These are phyloP conservation scores for Cathartes aura DNA, from an alignment of 2,113 vertebrate species.

Conservation along the genomic window DNA sequence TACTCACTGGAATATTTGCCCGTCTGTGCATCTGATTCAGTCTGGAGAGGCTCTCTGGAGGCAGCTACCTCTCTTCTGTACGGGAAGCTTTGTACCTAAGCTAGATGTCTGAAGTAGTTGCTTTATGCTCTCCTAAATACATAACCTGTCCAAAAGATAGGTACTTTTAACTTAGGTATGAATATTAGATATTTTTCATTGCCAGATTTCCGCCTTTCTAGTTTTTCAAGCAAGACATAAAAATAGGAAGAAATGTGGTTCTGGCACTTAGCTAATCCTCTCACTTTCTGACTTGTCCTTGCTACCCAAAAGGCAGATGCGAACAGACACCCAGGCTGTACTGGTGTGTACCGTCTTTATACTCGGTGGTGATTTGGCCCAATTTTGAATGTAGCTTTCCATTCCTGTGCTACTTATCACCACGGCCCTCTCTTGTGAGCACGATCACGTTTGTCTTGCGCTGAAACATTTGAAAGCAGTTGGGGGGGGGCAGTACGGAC, in stretches of 20 bases:
- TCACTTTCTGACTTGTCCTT: neutral
- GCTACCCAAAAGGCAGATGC: neutral
- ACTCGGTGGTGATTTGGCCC: neutral
- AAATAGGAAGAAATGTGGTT: neutral
- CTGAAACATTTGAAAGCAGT: neutral
- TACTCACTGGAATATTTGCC: neutral
- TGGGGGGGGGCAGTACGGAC: neutral
- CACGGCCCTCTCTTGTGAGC: neutral
- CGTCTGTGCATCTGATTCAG: rapidly evolving
- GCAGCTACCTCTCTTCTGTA: neutral
- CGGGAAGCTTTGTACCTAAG: neutral
- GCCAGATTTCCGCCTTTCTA: neutral
- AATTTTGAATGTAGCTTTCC: neutral
- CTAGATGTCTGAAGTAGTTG: neutral
- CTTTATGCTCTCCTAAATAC: neutral
- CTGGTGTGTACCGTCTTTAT: neutral
- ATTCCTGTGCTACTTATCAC: neutral
- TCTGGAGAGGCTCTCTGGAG: neutral
- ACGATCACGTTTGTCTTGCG: neutral
- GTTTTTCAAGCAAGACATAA: neutral
- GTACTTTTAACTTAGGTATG: neutral
- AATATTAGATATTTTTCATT: neutral
- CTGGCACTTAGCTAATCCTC: neutral
- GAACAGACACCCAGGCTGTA: neutral
- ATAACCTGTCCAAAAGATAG: neutral